Base-by-base conservation (phyloP, 2,797 vertebrate genomes). In the Vespertilio murinus region DNA sequence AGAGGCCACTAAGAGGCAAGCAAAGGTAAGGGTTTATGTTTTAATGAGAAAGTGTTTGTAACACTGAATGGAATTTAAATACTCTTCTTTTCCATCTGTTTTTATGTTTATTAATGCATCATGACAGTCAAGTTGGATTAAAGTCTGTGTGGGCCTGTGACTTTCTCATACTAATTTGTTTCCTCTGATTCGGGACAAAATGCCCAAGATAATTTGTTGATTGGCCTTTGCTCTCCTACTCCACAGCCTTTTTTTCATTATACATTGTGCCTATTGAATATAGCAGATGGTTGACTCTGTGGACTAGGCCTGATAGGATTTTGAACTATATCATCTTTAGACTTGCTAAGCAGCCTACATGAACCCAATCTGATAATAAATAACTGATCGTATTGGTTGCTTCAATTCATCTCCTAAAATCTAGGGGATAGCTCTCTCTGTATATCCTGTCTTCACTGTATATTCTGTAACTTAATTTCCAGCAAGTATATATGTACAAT, bases 1-100 rank as follows among this genome's bases (percentile, higher is more conserved):
- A 97, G 98, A 98, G 97, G 97, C 98, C 83, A 98, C 93, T 87
- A 98, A 96, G 95, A 98, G 89, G 95, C 96, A 92, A 0, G 14
- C 96, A 56, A 95, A 98, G 98, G 98, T 98, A 98, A 98, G 22
- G 2, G 2, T 25, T 97, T 93, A 38, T 87, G 22, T 95, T 95
- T 97, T 71, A 14, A 81, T 94, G 22, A 92, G 81, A 40, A 23
- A 40, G 17, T 95, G 17, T 52, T 80, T 74, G 2, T 90, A 64
- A n/a, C 11, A 45, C 81, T 90, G 20, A 96, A 86, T 4, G 4
- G 23, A 90, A 77, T 95, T 90, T 23, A 80, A 45, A 79, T 64
- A 52, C 0, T 38, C 71, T 95, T 74, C 10, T 94, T 97, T 93
- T 65, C 5, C n/a, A 0, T 71, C 14, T 80, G 38, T 2, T 86